Evolutionary conservation across 2,797 vertebrate species (phyloP), one percentile per base, ranked within the genome.

Genomic region (Smutsia gigantea): DNA sequence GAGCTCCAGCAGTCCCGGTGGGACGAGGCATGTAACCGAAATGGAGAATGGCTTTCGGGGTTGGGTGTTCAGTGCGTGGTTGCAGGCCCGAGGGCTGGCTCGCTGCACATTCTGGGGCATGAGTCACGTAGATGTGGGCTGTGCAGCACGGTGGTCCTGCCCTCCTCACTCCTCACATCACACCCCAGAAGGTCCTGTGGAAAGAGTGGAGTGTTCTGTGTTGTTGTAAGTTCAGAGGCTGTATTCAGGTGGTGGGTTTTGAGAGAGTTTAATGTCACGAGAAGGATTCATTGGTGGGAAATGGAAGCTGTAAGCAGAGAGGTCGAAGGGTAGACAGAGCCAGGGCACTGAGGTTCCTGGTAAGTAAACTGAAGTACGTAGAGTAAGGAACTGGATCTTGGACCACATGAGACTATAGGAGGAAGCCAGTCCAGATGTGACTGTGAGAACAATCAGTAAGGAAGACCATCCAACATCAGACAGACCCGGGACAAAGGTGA

Each of bases 211-310:
- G 4, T 75, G 87, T 31, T 93, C 51, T 71, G 0, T 91, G 53
- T 84, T 93, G 2, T 82, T 89, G 46, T 53, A 87, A 81, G 79
- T 79, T 82, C 68, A 81, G 66, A 87, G 25, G 21, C 4, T 37
- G 4, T 57, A 25, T 79, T 81, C 66, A 59, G 46, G 12, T 46
- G 17, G 72, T 63, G 55, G 19, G 68, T 83, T 81, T 72, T 39
- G 46, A 87, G 39, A 49, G 55, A 49, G 34, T 51, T 90, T 72
- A 85, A 18, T 66, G 49, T 90, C 82, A 87, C 31, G 37, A 68
- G 68, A 84, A 85, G 64, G 7, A 49, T 85, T 90, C 23, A 59
- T 84, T 86, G 69, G 15, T 86, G 93, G 57, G 37, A 95, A 49
- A 63, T 77, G 12, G 25, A 82, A 19, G 64, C 69, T 49, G 64